Evolutionary conservation across 2,888 invertebrate genomes (phyloP).

Genomic region (Quadriops clusia): DNA sequence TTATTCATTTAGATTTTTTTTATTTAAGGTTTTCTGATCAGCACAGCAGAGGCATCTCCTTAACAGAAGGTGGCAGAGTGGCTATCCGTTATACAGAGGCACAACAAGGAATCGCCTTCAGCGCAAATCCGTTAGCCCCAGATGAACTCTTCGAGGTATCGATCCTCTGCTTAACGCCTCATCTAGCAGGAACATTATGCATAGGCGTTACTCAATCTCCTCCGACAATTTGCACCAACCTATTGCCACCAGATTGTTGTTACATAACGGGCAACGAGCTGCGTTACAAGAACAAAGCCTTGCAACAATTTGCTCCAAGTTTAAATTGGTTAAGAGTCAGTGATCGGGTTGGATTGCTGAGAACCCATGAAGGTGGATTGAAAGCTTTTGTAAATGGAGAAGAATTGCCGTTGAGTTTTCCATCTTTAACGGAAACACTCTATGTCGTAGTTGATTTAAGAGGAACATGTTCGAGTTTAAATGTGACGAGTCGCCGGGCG

Average conservation of each 20-base stretch:
- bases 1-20: too few species aligned
- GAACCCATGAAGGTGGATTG: constrained; percentile 55
- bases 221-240: constrained; percentile 46
- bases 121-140: constrained; percentile 55
- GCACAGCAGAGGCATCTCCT: constrained; percentile 55
- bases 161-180: constrained; percentile 47
- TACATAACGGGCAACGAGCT: constrained; percentile 62
- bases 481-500: constrained; percentile 55
- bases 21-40: constrained; percentile 45
- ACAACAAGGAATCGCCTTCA: constrained; percentile 48
- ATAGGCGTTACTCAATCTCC: constrained; percentile 64
- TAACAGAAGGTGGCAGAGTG: constrained; percentile 54
- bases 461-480: constrained; percentile 66
- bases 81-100: constrained; percentile 50
- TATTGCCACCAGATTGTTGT: constrained; percentile 57
- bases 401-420: constrained; percentile 42
- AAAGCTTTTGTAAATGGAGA: constrained; percentile 73
- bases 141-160: constrained; percentile 74
- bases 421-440: constrained; percentile 42
- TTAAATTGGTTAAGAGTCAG: constrained; percentile 74
- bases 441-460: constrained; percentile 75
- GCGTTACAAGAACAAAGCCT: constrained; percentile 49
- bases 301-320: constrained; percentile 57
- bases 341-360: constrained; percentile 65
- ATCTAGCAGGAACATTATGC: constrained; percentile 62